These are phyloP conservation scores for Notechis scutatus DNA, from an alignment of 2,113 vertebrate genomes.

Conservation along the genomic window DNA sequence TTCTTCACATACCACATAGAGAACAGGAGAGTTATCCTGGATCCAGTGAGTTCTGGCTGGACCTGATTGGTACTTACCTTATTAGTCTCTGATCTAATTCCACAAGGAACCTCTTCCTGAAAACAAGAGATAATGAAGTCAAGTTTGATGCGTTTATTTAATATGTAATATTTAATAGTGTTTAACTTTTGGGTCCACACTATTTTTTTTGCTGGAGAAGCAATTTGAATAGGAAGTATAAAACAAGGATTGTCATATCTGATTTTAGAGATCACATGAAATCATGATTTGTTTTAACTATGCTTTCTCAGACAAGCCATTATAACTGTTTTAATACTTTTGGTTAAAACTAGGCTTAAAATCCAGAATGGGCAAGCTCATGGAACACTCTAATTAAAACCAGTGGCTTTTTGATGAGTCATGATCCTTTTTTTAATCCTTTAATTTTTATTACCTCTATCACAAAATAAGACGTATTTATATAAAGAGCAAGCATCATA, in stretches of 20 bases:
- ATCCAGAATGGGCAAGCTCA: neutral
- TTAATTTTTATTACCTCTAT: neutral
- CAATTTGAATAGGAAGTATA: neutral
- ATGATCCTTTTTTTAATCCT: neutral
- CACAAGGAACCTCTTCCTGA: slow-evolving; percentile 85
- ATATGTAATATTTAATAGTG: too few species aligned
- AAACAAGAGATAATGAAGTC: slow-evolving; percentile 41
- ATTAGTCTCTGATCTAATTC: slow-evolving; percentile 74
- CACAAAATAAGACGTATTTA: neutral
- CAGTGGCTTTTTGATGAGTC: neutral
- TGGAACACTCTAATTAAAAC: neutral
- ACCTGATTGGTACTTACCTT: slow-evolving; percentile 71
- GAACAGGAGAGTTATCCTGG: neutral
- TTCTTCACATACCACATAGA: neutral
- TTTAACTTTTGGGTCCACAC: neutral
- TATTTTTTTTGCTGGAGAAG: neutral
- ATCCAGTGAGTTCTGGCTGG: neutral
- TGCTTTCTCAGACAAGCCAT: neutral
- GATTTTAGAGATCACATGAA: neutral
- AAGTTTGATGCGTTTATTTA: fast-evolving
- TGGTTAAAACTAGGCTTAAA: neutral
- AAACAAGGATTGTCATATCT: neutral
- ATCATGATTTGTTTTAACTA: neutral
- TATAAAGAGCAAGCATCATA: neutral
- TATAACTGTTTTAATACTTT: neutral